Conservation (phyloP, 2,888 invertebrate genomes). For the Dryocosmus kuriphilus region DNA sequence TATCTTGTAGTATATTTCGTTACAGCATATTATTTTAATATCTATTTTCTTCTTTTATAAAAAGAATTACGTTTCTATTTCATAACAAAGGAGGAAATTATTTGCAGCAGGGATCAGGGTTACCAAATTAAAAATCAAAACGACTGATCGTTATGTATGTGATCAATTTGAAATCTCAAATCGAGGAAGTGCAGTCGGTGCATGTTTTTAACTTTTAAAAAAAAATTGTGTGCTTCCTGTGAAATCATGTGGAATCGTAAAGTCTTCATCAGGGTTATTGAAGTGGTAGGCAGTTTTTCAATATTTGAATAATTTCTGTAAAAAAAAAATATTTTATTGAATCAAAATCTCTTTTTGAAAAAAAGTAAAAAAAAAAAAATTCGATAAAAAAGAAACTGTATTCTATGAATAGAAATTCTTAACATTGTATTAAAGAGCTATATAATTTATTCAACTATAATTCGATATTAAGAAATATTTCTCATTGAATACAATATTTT, state of each 20-base stretch:
- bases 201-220: slow-evolving; percentile 45
- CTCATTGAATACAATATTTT: not conserved
- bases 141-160: slow-evolving; percentile 22
- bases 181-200: slow-evolving; percentile 20
- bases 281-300: slow-evolving; percentile 70
- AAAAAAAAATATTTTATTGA: not conserved
- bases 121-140: not conserved
- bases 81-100: too few relatives aligned
- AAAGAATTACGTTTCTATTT: too few relatives aligned
- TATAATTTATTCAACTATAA: not conserved
- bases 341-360: not conserved
- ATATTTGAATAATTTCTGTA: not conserved
- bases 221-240: slow-evolving; percentile 56
- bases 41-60: not conserved
- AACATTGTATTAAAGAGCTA: not conserved
- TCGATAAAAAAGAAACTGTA: not conserved
- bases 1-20: not conserved
- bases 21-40: not conserved
- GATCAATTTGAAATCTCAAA: not conserved
- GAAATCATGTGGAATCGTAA: slow-evolving; percentile 75
- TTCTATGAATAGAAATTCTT: too few relatives aligned
- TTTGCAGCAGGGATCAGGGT: not conserved
- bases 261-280: slow-evolving; percentile 73
- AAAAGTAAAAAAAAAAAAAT: not conserved
- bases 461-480: not conserved